Conservation (phyloP, 2,113 vertebrate species). For the Saccopteryx leptura region DNA sequence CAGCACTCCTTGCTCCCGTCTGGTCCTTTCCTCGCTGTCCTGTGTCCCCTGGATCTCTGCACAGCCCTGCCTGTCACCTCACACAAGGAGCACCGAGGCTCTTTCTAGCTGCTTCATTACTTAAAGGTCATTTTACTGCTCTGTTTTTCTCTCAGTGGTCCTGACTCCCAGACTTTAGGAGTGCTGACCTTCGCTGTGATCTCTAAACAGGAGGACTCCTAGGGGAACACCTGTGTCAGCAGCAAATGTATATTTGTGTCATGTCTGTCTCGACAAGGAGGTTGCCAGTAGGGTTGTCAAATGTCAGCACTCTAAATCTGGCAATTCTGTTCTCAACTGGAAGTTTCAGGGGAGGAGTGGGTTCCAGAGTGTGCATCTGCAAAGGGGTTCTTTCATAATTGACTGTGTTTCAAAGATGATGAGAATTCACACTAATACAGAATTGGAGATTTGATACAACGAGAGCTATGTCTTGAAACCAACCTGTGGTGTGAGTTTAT, state of each 20-base stretch:
- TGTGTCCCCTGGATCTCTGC: background rate
- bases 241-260: conserved; percentile 70
- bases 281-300: conserved; percentile 51
- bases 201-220: conserved; percentile 50
- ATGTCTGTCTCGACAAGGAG: conserved; percentile 63
- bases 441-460: background rate
- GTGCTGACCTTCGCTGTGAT: conserved; percentile 70
- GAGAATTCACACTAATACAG: background rate
- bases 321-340: background rate
- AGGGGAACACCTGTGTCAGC: conserved; percentile 57
- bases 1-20: background rate
- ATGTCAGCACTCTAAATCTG: background rate
- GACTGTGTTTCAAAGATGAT: background rate
- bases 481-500: background rate
- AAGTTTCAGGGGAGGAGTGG: background rate
- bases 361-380: no score
- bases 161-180: conserved; percentile 32
- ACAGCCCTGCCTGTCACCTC: background rate
- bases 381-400: background rate
- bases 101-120: background rate
- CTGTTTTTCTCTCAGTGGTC: conserved; percentile 62
- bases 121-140: conserved; percentile 61
- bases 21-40: background rate
- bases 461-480: background rate
- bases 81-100: conserved; percentile 32